Evolutionary conservation across 2,113 vertebrate genomes (phyloP).

Genomic region (Natator depressus): DNA sequence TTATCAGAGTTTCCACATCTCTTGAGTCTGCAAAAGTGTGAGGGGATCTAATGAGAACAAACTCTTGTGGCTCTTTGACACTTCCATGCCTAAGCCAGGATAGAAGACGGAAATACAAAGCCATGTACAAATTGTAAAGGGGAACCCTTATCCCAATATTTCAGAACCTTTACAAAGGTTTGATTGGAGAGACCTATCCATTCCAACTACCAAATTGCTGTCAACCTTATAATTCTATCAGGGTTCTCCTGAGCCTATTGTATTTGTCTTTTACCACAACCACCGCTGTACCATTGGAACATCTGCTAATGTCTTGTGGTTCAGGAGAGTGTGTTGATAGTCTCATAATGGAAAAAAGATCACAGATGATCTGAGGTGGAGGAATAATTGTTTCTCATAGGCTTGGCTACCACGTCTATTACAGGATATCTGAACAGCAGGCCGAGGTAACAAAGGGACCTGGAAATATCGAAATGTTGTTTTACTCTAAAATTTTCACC

Average conservation of each 20-base stretch:
- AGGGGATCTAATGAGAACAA: not conserved
- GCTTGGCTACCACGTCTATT: not conserved
- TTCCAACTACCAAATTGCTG: fast-evolving
- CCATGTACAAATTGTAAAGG: fast-evolving
- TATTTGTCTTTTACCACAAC: too few species aligned
- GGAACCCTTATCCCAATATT: not conserved
- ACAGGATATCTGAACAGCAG: not conserved
- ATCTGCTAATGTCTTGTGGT: not conserved
- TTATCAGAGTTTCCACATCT: not conserved
- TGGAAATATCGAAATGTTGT: not conserved
- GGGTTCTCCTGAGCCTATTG: not conserved
- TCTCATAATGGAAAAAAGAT: not conserved
- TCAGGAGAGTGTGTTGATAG: not conserved
- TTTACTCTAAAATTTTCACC: not conserved
- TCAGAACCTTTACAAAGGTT: not conserved
- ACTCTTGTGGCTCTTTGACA: not conserved
- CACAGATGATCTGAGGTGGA: fast-evolving
- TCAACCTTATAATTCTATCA: not conserved
- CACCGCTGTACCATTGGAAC: not conserved
- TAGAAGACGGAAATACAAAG: not conserved
- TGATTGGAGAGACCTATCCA: not conserved
- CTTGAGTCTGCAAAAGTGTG: not conserved
- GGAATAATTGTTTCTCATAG: not conserved
- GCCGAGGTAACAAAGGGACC: not conserved
- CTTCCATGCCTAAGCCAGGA: not conserved